Percentiles rank a stretch among this genome's conserved stretches.
Conservation (phyloP, 2,888 invertebrate genomes). For the Dicyrtoma fusca region DNA sequence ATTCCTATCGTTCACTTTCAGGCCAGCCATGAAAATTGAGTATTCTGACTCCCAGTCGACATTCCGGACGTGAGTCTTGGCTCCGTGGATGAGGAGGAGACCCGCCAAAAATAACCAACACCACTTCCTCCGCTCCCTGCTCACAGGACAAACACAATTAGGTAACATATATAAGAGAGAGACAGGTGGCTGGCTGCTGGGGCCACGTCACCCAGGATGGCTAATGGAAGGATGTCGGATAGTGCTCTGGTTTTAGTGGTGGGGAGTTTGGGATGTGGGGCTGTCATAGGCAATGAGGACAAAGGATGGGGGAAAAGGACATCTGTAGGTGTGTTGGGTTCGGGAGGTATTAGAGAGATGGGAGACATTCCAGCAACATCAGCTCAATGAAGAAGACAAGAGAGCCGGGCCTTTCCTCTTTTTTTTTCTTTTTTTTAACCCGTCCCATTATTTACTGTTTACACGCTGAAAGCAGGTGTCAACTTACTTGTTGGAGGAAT, state of each 20-base stretch:
- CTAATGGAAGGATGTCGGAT: too few relatives aligned
- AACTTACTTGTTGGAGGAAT: constrained; percentile 67
- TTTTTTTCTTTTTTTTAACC: too few relatives aligned
- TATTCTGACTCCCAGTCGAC: constrained; percentile 91
- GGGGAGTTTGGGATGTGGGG: too few relatives aligned
- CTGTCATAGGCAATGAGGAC: too few relatives aligned
- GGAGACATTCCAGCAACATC: background rate
- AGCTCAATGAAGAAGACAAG: background rate
- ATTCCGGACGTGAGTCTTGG: constrained; percentile 85
- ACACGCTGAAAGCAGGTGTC: constrained; percentile 21
- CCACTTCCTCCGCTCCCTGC: constrained; percentile 62
- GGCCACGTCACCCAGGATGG: too few relatives aligned
- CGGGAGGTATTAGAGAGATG: background rate
- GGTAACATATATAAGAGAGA: too few relatives aligned
- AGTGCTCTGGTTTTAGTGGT: too few relatives aligned
- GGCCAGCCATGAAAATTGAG: constrained; percentile 88
- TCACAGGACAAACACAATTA: constrained; percentile 43
- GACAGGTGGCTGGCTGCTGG: background rate
- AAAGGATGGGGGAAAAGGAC: too few relatives aligned
- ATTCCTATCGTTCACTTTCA: constrained; percentile 83
- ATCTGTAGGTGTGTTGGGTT: background rate
- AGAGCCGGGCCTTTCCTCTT: too few relatives aligned
- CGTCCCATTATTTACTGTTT: constrained; percentile 27
- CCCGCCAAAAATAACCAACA: constrained; percentile 68
- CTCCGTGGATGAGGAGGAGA: constrained; percentile 75